Conservation (phyloP, 2,797 vertebrate genomes). For the Sebastiscus tertius region DNA sequence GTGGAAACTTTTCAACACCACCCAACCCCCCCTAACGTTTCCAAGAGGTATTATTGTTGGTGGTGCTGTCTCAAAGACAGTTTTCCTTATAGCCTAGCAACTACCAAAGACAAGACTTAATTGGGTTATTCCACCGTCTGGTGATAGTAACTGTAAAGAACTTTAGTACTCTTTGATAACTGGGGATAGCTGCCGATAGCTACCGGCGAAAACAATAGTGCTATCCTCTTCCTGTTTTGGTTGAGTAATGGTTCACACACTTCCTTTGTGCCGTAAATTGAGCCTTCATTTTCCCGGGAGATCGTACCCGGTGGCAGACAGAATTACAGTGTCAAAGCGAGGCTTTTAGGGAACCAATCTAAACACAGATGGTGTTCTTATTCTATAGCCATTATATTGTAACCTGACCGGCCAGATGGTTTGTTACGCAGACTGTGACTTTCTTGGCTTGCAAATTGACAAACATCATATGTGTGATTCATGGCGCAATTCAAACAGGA, state of each 20-base stretch:
- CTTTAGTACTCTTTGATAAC: background rate
- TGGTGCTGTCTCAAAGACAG: too few species aligned
- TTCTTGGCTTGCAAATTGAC: too few species aligned
- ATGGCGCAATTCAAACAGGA: too few species aligned
- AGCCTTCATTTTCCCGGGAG: background rate
- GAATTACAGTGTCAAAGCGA: background rate
- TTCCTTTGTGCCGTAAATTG: background rate
- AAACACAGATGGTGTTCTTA: accelerated
- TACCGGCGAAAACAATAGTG: accelerated
- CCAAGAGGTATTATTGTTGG: too few species aligned
- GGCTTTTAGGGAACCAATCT: background rate
- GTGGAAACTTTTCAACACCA: background rate
- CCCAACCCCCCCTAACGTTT: too few species aligned
- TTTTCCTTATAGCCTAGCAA: background rate
- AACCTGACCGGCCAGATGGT: too few species aligned
- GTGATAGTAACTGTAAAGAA: background rate
- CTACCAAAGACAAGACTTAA: too few species aligned
- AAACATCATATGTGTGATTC: too few species aligned
- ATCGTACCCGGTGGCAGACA: background rate
- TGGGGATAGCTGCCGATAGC: background rate
- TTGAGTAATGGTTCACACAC: background rate
- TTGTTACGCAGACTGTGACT: accelerated
- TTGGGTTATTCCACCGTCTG: too few species aligned
- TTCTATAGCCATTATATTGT: background rate
- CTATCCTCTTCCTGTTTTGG: accelerated